Percentiles rank a stretch among this genome's conserved stretches.
phyloP scores from a whole-genome alignment of 2,888 invertebrate species.

The Polydrusus tereticollis region DNA sequence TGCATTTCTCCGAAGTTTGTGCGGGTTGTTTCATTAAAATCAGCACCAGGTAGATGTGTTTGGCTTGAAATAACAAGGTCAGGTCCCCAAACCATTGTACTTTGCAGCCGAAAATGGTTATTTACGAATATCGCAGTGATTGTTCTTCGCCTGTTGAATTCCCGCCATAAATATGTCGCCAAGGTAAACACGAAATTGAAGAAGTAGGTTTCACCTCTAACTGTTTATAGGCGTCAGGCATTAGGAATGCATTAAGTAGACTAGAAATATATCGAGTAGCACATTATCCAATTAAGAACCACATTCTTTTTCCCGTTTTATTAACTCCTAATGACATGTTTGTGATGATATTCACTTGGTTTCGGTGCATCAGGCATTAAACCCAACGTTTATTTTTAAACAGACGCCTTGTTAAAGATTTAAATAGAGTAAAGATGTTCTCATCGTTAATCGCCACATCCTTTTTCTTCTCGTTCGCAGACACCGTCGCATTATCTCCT shows the following conservation, averaged over 20 bases:
- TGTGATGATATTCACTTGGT: not conserved
- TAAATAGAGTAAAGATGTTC: not conserved
- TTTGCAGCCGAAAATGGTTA: not conserved
- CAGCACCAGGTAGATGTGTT: conserved; percentile 7
- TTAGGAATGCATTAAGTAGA: not conserved
- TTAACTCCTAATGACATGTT: not conserved
- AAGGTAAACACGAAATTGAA: conserved; percentile 4
- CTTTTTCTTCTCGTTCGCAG: not conserved
- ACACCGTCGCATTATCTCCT: not conserved
- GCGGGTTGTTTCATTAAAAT: not conserved
- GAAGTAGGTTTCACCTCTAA: not conserved
- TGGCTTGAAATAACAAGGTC: conserved; percentile 20
- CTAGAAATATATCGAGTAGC: not conserved
- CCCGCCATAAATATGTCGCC: not conserved
- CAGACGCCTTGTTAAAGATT: not conserved
- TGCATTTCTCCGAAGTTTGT: conserved; percentile 13
- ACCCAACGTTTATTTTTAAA: not conserved
- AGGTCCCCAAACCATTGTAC: not conserved
- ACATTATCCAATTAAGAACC: not conserved
- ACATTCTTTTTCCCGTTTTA: not conserved
- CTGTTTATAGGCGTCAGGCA: not conserved
- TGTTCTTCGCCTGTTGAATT: not conserved
- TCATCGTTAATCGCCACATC: not conserved
- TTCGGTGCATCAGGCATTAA: not conserved
- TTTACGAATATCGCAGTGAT: too few species aligned